These are phyloP conservation scores for Beroe ovata DNA, from an alignment of 37 sponge, comb jelly and placozoan genomes.

Conservation along the genomic window DNA sequence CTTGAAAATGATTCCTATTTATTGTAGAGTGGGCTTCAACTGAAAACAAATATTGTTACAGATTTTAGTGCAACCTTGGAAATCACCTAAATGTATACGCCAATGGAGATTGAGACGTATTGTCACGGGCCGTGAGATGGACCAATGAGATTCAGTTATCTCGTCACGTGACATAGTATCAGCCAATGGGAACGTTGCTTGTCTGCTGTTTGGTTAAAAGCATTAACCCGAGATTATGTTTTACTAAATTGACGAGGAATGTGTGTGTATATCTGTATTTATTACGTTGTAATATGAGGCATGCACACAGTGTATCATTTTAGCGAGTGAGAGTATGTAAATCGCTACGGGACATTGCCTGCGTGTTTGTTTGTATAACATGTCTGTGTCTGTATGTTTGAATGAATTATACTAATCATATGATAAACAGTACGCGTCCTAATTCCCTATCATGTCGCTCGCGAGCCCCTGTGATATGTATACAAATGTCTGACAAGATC, in stretches of 20 bases:
- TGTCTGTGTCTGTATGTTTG: too few relatives aligned
- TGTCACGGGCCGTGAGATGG: not conserved
- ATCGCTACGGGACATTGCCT: not conserved
- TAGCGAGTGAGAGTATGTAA: not conserved
- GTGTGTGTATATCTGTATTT: too few relatives aligned
- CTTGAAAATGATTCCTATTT: not conserved
- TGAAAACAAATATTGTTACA: conserved; percentile 63
- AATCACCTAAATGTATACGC: not conserved
- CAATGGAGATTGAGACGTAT: not conserved
- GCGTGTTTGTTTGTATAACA: too few relatives aligned
- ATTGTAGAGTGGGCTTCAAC: not conserved
- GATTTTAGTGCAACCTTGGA: conserved; percentile 45
- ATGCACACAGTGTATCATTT: not conserved
- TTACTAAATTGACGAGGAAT: conserved; percentile 24
- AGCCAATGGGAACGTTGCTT: not conserved
- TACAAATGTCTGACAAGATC: too few relatives aligned
- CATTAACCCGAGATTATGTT: conserved; percentile 31
- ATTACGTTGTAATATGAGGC: not conserved
- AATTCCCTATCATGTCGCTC: too few relatives aligned
- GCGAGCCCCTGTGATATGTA: too few relatives aligned
- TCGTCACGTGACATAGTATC: not conserved
- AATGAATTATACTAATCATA: too few relatives aligned
- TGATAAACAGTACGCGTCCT: too few relatives aligned
- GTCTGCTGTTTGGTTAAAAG: conserved; percentile 41
- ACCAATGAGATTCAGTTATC: not conserved